Conservation (phyloP, 2,113 vertebrate species). For the Apeltes quadracus region DNA sequence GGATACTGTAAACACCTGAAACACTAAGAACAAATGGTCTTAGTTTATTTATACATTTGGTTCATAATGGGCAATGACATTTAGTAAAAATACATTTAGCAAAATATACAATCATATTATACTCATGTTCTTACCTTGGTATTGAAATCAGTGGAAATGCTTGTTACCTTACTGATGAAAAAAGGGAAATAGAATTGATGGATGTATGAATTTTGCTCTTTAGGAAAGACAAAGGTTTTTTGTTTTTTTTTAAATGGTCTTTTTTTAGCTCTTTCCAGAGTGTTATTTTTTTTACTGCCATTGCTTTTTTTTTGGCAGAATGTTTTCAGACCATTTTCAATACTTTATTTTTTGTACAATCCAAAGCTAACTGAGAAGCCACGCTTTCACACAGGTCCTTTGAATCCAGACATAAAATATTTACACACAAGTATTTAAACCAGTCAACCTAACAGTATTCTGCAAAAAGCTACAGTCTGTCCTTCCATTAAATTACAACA, state of each 20-base stretch:
- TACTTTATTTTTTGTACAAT: constrained; percentile 98
- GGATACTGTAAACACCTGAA: constrained; percentile 40
- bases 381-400: constrained; percentile 96
- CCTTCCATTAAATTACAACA: constrained; percentile 64
- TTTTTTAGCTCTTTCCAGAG: constrained; percentile 53
- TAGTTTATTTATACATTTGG: background rate
- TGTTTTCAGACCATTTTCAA: constrained; percentile 93
- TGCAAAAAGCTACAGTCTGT: constrained; percentile 90
- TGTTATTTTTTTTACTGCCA: constrained; percentile 71
- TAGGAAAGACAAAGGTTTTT: constrained; percentile 59
- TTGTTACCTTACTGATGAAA: constrained; percentile 43
- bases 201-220: background rate
- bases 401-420: constrained; percentile 98
- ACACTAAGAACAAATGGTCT: constrained; percentile 16
- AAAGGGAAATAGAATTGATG: background rate
- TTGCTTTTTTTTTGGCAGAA: constrained; percentile 67
- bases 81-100: background rate
- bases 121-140: constrained; percentile 42
- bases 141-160: background rate
- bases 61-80: background rate
- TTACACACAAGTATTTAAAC: constrained; percentile 91
- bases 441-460: constrained; percentile 81
- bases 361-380: constrained; percentile 89
- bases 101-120: background rate
- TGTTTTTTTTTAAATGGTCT: constrained; percentile 67